Base-by-base conservation (phyloP, 2,797 vertebrate species). In the Lagodon rhomboides region DNA sequence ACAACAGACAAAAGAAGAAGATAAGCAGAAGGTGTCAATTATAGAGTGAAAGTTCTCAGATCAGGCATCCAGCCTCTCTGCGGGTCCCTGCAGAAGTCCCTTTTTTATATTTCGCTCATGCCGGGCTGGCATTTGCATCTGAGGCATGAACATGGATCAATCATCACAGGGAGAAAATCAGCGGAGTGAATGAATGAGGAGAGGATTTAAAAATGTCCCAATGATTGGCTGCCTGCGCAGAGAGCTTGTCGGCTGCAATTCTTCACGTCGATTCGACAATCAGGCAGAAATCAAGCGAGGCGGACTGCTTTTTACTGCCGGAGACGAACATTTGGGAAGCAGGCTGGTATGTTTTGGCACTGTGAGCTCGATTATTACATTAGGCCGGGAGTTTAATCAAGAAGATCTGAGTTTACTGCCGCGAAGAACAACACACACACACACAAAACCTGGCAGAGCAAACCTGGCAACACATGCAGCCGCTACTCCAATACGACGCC, bases 201-300 rank as follows among this genome's bases (percentile, higher is more conserved):
- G 79, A 85, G 79, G 72, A 77, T 86, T 89, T 84, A 83, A 85
- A 88, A 88, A 87, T 73, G 90, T 84, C 85, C 72, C 0, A 44
- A 47, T 90, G 89, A 92, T 89, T 87, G 85, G 77, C 73, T 85
- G 79, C 79, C 70, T 68, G 75, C 17, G 64, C 75, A 0, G 22
- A 56, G 51, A 66, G 75, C 73, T 78, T 69, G 85, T 71, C 79
- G 25, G 73, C 54, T 1, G 51, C 56, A 20, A 67, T 89, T 70
- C 68, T 73, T 89, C 79, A 85, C 1, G 15, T 51, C 16, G 13
- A 46, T 56, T 64, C 5, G 8, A 75, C 77, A 76, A 64, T 79
- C 83, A 79, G 73, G 58, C 13, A 0, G 67, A 53, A 75, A 51
- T 77, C 68, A 55, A 22, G 47, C 4, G 58, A 78, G 72, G 73